Conservation (phyloP, 53 echinoderm and acorn worm genomes). For the Crossaster papposus region DNA sequence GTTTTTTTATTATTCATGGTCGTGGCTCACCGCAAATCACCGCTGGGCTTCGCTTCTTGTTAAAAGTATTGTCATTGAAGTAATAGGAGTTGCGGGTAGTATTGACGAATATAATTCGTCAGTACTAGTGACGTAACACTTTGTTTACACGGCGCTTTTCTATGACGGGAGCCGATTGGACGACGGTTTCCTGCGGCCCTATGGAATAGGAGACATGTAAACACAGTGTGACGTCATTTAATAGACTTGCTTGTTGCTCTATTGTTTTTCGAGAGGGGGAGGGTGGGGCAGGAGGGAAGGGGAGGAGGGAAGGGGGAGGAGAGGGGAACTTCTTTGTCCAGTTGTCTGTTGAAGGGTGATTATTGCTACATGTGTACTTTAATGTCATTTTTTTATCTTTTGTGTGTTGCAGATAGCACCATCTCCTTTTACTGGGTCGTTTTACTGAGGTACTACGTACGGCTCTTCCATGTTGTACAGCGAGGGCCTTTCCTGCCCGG, state of each 20-base stretch:
- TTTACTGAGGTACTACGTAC: not conserved
- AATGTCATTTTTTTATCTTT: constrained; percentile 19
- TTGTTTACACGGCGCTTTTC: too few species aligned
- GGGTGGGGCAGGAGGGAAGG: too few species aligned
- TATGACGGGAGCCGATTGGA: too few species aligned
- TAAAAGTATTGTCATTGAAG: not conserved
- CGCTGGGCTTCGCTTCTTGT: not conserved
- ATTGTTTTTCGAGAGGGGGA: too few species aligned
- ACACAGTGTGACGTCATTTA: too few species aligned
- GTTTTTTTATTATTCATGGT: not conserved
- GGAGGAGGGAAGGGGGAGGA: too few species aligned
- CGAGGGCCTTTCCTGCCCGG: not conserved
- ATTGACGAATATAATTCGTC: too few species aligned
- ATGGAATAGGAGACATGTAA: too few species aligned
- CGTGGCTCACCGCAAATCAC: not conserved
- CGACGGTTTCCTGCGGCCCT: too few species aligned
- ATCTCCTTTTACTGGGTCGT: not conserved
- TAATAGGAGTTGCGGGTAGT: too few species aligned
- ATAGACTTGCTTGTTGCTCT: too few species aligned
- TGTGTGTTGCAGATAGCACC: not conserved
- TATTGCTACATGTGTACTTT: constrained; percentile 23
- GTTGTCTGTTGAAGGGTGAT: not conserved
- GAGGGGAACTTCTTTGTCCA: not conserved
- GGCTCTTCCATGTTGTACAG: not conserved
- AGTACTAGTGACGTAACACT: too few species aligned